These are phyloP conservation scores for Kryptolebias ocellatus DNA, from an alignment of 2,797 vertebrate genomes.

Conservation along the genomic window DNA sequence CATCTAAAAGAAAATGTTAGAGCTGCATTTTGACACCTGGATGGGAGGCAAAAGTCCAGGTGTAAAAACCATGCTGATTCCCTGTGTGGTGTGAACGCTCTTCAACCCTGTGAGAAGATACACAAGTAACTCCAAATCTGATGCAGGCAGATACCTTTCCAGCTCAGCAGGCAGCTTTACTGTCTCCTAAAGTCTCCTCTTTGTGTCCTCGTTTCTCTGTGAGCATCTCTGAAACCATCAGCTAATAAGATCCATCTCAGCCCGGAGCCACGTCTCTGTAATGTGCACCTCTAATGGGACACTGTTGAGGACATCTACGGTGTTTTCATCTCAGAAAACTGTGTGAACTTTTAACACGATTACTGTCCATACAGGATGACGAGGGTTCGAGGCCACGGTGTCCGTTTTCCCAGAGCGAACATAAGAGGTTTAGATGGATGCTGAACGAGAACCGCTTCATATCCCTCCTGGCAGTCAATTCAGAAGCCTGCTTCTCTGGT, in stretches of 20 bases:
- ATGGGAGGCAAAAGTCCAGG: too few relatives aligned
- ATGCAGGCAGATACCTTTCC: too few relatives aligned
- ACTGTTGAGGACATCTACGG: constrained; percentile 46
- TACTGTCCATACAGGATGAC: constrained; percentile 61
- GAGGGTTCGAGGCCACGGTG: constrained; percentile 44
- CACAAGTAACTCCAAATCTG: too few relatives aligned
- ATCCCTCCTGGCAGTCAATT: constrained; percentile 60
- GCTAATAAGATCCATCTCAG: constrained; percentile 45
- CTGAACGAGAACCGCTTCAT: constrained; percentile 43
- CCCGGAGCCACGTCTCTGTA: constrained; percentile 44
- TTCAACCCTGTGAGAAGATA: too few relatives aligned
- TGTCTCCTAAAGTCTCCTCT: too few relatives aligned
- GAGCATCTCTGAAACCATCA: constrained; percentile 33
- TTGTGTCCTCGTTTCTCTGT: background rate
- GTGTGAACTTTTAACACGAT: constrained; percentile 75
- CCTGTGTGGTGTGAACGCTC: too few relatives aligned
- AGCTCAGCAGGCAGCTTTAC: too few relatives aligned
- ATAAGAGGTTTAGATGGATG: constrained; percentile 70
- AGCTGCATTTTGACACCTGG: too few relatives aligned
- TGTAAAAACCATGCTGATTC: too few relatives aligned
- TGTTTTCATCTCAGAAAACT: constrained; percentile 34
- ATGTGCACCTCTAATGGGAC: constrained; percentile 37
- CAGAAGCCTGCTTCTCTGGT: constrained; percentile 49
- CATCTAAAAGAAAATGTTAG: too few relatives aligned
- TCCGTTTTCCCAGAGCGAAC: constrained; percentile 62